These are phyloP conservation scores for Oceanodroma tethys DNA, from an alignment of 2,113 vertebrate species.

Conservation along the genomic window DNA sequence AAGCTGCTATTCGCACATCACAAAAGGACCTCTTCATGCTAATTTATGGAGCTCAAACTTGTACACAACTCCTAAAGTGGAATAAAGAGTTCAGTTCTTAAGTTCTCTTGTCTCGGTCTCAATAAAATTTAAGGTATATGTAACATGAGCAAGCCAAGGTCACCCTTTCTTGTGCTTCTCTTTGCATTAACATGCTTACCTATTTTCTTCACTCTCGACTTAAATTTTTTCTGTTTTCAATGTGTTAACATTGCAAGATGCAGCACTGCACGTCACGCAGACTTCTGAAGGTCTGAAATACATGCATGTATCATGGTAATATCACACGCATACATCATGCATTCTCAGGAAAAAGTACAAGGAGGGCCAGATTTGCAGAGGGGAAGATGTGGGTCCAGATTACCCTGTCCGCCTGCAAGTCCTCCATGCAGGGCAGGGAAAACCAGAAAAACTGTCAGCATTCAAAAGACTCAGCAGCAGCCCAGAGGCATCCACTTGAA, in stretches of 20 bases:
- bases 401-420: not conserved
- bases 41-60: not conserved
- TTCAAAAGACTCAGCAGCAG: not conserved
- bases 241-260: not conserved
- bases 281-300: not conserved
- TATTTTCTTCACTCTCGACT: not conserved
- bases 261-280: not conserved
- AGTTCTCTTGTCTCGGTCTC: not conserved
- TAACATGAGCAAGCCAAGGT: not conserved
- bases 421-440: not conserved
- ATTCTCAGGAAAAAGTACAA: not conserved
- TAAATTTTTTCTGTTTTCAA: not conserved
- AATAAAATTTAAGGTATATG: not conserved
- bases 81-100: not conserved
- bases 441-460: not conserved
- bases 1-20: not conserved
- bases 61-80: not conserved
- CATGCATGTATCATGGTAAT: fast-evolving
- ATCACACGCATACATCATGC: fast-evolving
- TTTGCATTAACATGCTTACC: not conserved
- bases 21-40: not conserved
- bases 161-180: not conserved
- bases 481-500: not conserved
- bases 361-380: not conserved
- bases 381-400: not conserved